phyloP scores from a whole-genome alignment of 2,113 vertebrate species.

The Phrynocephalus versicolor region DNA sequence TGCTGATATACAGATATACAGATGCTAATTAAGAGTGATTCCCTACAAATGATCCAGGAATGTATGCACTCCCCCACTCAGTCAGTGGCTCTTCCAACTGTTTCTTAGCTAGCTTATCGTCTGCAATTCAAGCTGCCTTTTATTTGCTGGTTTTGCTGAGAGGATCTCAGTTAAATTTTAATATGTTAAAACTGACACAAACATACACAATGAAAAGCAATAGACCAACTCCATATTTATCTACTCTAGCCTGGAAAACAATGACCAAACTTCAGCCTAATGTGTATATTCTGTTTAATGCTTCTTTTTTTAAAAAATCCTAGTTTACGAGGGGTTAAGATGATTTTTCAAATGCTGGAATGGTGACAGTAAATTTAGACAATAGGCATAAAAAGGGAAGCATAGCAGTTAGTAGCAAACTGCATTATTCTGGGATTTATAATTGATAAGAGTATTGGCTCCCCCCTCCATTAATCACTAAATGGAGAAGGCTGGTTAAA shows the following conservation, averaged over 20 bases:
- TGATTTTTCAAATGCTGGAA: conserved; percentile 22
- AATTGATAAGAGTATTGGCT: conserved; percentile 41
- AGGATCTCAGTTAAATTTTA: conserved; percentile 21
- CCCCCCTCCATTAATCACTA: conserved; percentile 44
- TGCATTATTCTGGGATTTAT: conserved; percentile 30
- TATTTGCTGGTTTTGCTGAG: conserved; percentile 49
- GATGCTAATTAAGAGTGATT: not conserved
- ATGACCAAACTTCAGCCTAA: not conserved
- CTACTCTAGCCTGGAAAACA: conserved; percentile 43
- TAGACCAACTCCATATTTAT: conserved; percentile 40
- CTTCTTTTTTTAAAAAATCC: conserved; percentile 47
- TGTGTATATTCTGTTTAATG: conserved; percentile 17
- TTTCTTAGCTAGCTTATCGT: not conserved
- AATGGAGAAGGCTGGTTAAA: conserved; percentile 46
- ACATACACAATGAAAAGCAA: conserved; percentile 41
- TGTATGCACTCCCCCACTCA: not conserved
- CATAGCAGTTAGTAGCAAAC: conserved; percentile 50
- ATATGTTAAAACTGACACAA: not conserved
- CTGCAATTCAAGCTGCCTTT: conserved; percentile 6
- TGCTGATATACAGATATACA: no score
- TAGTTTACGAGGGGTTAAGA: no score
- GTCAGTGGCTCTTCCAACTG: not conserved
- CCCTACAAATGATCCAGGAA: not conserved
- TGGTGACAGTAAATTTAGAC: conserved; percentile 48
- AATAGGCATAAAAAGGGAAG: conserved; percentile 55